phyloP scores from a whole-genome alignment of 2,113 vertebrate genomes.

The Carassius auratus region DNA sequence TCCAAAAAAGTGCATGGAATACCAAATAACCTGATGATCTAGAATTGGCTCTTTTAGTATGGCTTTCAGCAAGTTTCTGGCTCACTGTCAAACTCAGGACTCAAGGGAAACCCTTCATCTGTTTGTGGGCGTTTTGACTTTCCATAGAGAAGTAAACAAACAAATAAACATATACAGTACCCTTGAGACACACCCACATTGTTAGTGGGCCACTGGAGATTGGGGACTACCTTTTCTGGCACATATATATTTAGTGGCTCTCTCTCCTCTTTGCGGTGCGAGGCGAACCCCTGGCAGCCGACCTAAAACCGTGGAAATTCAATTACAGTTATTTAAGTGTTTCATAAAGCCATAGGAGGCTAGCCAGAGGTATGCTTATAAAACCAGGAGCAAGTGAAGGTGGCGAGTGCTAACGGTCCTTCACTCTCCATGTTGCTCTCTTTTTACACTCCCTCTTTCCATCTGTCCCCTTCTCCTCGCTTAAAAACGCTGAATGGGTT shows the following conservation, averaged over 20 bases:
- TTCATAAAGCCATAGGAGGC: slow-evolving; percentile 82
- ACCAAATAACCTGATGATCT: neutral
- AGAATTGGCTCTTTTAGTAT: neutral
- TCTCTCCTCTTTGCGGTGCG: slow-evolving; percentile 67
- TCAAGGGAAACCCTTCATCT: slow-evolving; percentile 7
- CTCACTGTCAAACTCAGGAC: neutral
- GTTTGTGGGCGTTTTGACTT: slow-evolving; percentile 11
- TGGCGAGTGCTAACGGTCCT: slow-evolving; percentile 38
- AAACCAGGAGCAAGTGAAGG: slow-evolving; percentile 66
- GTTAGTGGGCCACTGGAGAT: slow-evolving; percentile 12
- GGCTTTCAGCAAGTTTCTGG: neutral
- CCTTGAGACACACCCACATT: slow-evolving; percentile 37
- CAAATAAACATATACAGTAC: slow-evolving; percentile 27
- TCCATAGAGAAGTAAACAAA: slow-evolving; percentile 45
- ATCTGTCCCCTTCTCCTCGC: slow-evolving; percentile 23
- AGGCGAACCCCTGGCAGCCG: slow-evolving; percentile 68
- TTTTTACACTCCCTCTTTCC: slow-evolving; percentile 42
- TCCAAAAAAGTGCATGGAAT: neutral
- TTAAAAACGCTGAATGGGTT: slow-evolving; percentile 64
- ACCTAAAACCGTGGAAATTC: slow-evolving; percentile 81
- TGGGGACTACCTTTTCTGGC: slow-evolving; percentile 53
- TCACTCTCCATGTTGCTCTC: neutral
- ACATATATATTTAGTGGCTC: slow-evolving; percentile 62
- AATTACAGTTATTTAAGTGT: slow-evolving; percentile 79
- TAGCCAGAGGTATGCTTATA: slow-evolving; percentile 78